Conservation (phyloP, 2,888 invertebrate species). For the Pseudococcus jackbeardsleyi region DNA sequence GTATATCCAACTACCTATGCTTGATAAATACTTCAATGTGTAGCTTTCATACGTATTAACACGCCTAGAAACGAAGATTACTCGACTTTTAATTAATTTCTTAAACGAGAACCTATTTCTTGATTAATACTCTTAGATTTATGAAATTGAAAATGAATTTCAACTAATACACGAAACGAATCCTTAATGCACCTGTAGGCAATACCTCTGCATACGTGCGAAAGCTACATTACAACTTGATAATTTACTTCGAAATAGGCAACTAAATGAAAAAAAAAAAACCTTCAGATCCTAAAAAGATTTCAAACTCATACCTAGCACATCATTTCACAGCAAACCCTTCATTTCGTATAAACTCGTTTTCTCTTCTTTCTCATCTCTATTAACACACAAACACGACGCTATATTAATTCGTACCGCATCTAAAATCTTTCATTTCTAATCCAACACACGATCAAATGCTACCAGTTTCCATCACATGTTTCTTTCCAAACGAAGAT, state of each 20-base stretch:
- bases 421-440: not conserved
- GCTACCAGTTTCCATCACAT: not conserved
- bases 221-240: not conserved
- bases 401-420: not conserved
- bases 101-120: conserved; percentile 30
- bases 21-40: not conserved
- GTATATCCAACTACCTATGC: not conserved
- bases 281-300: not conserved
- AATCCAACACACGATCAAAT: not conserved
- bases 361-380: too few relatives aligned
- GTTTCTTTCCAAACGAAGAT: not conserved
- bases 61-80: conserved; percentile 7
- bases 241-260: conserved; percentile 15
- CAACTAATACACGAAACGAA: not conserved
- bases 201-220: not conserved
- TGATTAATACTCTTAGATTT: conserved; percentile 2
- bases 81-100: conserved; percentile 43
- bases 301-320: not conserved
- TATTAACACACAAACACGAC: too few relatives aligned
- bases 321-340: too few relatives aligned
- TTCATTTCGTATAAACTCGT: too few relatives aligned
- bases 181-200: not conserved
- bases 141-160: conserved; percentile 35
- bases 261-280: not conserved
- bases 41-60: not conserved